phyloP scores from a whole-genome alignment of 2,797 vertebrate genomes.

The Lacerta agilis region DNA sequence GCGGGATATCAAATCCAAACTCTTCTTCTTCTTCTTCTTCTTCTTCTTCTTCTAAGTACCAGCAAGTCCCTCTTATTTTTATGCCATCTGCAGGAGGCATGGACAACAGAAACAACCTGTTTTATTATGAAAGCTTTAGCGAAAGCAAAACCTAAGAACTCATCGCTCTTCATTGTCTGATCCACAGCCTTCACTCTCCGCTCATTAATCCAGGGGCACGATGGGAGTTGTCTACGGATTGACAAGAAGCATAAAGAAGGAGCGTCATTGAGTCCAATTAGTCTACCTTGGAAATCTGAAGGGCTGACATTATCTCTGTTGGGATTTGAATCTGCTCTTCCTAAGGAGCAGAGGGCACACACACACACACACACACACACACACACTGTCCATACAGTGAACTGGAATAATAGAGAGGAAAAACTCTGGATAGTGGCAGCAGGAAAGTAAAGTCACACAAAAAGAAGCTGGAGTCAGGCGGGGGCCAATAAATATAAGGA shows the following conservation, averaged over 20 bases:
- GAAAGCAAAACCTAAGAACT: neutral
- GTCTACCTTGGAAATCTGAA: constrained; percentile 9
- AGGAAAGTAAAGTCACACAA: neutral
- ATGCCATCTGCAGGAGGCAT: neutral
- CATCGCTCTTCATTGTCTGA: neutral
- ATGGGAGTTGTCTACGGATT: neutral
- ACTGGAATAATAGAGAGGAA: constrained; percentile 30
- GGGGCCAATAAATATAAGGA: constrained; percentile 32
- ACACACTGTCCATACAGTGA: constrained; percentile 28
- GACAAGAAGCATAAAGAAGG: constrained; percentile 38
- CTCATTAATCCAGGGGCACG: neutral
- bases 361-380: constrained; percentile 22
- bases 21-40: no score
- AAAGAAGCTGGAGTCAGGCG: neutral
- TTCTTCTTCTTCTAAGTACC: no score
- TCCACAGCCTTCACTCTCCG: neutral
- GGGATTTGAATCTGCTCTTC: constrained; percentile 45
- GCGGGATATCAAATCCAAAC: no score
- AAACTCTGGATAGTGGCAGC: neutral
- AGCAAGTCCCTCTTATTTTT: neutral
- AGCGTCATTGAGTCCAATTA: constrained; percentile 37
- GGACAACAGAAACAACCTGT: neutral
- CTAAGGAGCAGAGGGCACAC: constrained; percentile 25
- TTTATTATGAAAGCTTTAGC: neutral
- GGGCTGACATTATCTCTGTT: constrained; percentile 24